Base-by-base conservation (phyloP, 2,888 invertebrate genomes). In the Diaphora mendica region DNA sequence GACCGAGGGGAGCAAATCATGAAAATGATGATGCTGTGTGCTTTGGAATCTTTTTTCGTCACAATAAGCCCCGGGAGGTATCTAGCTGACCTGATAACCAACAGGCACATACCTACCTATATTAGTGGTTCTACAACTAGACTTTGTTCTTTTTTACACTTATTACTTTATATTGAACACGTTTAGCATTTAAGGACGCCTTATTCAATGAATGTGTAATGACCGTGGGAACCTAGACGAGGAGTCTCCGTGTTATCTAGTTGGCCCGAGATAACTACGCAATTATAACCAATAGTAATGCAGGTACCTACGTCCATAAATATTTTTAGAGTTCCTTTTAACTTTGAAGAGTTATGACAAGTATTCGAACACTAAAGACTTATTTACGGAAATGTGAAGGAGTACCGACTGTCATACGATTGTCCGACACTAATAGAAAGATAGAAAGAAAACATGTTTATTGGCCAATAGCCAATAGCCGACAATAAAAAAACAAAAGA, bases 361-460 rank as follows among this genome's bases (percentile, higher is more conserved):
- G 33, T 67, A 20, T 1, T 30, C 69, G 62, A 68, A 48, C 70
- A 59, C 75, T 83, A 81, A 82, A 71, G 72, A 76, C 64, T 48
- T 23, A 51, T 82, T n/a, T 82, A 72, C 70, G 72, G 82, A 83
- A 82, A 70, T 42, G 64, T 81, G 75, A 79, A 82, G 71, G 79
- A 79, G 69, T 71, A 20, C 0, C 15, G n/a, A n/a, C n/a, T n/a
- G 17, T 2, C 64, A 30, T 42, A 5, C 51, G 23, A 30, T 68
- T 64, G 35, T 68, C 48, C 64, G 11, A 42, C 64, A 20, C 67
- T 68, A 72, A 68, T 39, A 11, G 39, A 39, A 39, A 39, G 9
- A 39, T 39, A n/a, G n/a, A n/a, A n/a, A 39, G 39, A 39, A 39
- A 39, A 39, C 7, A 39, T 39, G 8, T 39, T 39, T 39, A 39